phyloP scores from a whole-genome alignment of 2,797 vertebrate species.

The Siniperca scherzeri region DNA sequence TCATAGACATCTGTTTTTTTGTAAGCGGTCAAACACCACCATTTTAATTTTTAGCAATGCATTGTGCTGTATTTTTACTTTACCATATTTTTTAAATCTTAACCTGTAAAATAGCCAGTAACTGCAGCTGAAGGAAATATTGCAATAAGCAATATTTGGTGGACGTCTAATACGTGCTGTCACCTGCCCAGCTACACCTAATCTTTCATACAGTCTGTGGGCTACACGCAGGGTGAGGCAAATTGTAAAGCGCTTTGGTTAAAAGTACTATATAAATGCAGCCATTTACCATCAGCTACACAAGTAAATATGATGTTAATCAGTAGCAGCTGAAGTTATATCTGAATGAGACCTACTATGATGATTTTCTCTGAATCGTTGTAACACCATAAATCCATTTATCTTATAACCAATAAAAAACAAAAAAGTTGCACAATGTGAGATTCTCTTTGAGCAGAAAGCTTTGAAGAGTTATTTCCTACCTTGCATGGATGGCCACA shows the following conservation, averaged over 20 bases:
- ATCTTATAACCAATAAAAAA: background rate
- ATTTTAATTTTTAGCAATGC: background rate
- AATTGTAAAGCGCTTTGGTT: too few species aligned
- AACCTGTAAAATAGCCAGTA: background rate
- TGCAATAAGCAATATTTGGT: too few species aligned
- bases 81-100: background rate
- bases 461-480: constrained; percentile 13
- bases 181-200: too few species aligned
- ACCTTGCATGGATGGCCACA: constrained; percentile 53
- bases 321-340: background rate
- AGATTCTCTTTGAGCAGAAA: background rate
- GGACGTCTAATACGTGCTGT: too few species aligned
- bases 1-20: too few species aligned
- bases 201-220: too few species aligned
- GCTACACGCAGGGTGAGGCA: too few species aligned
- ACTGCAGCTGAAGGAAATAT: background rate
- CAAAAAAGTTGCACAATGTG: background rate
- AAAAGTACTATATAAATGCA: too few species aligned
- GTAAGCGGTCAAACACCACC: background rate
- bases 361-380: background rate
- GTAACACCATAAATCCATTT: background rate
- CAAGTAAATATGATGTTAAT: background rate
- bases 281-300: background rate
- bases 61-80: background rate
- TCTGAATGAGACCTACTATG: background rate